Conservation (phyloP, 2,113 vertebrate species). For the Oceanodroma tethys region DNA sequence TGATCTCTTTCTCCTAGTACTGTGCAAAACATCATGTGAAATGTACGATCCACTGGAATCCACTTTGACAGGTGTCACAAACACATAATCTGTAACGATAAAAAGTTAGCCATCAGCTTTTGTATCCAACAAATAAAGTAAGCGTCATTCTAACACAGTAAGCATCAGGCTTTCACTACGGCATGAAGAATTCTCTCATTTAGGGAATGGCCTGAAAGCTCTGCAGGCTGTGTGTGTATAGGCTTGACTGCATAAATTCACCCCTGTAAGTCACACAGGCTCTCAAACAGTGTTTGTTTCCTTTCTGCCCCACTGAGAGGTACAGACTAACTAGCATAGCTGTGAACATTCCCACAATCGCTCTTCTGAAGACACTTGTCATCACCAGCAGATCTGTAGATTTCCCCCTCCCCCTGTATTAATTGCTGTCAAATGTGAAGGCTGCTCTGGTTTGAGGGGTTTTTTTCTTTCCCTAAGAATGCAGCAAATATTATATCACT, state of each 20-base stretch:
- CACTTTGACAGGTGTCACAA: constrained; percentile 91
- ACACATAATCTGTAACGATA: constrained; percentile 85
- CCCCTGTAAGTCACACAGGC: background rate
- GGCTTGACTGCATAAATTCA: background rate
- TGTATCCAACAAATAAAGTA: background rate
- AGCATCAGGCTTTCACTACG: background rate
- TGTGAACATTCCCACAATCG: constrained; percentile 62
- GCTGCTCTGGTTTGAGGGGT: background rate
- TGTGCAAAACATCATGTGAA: constrained; percentile 84
- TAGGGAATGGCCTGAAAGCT: background rate
- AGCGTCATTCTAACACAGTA: accelerated
- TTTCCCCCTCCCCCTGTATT: constrained; percentile 42
- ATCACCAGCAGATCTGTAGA: constrained; percentile 44
- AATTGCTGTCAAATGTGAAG: constrained; percentile 57
- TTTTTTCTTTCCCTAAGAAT: background rate
- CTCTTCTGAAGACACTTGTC: constrained; percentile 63
- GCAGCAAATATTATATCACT: background rate
- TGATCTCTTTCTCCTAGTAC: constrained; percentile 81
- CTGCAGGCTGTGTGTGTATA: background rate
- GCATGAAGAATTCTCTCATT: background rate
- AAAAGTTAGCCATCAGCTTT: background rate
- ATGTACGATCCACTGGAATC: constrained; percentile 83
- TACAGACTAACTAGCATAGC: constrained; percentile 40
- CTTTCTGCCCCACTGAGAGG: constrained; percentile 41
- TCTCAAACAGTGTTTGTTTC: constrained; percentile 40